phyloP scores from a whole-genome alignment of 2,113 vertebrate genomes.

The Sapayoa aenigma region DNA sequence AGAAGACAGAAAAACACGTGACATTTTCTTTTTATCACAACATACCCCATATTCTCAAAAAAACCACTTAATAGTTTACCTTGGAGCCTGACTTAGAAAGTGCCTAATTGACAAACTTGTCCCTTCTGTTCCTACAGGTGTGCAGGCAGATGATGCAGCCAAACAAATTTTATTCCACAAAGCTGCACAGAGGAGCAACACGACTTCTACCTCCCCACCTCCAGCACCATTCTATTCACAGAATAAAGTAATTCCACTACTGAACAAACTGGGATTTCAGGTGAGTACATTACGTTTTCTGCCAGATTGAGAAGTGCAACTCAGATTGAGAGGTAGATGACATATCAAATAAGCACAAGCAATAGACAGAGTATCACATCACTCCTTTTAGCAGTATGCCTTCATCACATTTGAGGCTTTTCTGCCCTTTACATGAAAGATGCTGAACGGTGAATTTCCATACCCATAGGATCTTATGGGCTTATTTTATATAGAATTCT shows the following conservation, averaged over 20 bases:
- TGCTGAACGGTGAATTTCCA: neutral
- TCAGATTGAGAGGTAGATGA: fast-evolving
- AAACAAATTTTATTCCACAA: neutral
- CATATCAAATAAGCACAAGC: neutral
- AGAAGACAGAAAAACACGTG: neutral
- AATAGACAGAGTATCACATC: neutral
- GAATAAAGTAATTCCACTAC: neutral
- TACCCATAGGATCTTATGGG: fast-evolving
- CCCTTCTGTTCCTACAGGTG: neutral
- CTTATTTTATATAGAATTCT: neutral
- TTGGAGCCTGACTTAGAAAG: neutral
- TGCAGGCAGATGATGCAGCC: neutral
- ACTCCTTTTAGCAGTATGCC: neutral
- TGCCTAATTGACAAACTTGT: neutral
- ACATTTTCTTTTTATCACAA: neutral
- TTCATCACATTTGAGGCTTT: neutral
- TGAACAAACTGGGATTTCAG: too few relatives aligned
- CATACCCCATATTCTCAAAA: neutral
- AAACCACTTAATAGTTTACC: neutral
- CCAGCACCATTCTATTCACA: neutral
- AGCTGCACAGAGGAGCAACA: neutral
- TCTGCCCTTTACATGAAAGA: neutral
- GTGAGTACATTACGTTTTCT: too few relatives aligned
- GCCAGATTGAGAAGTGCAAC: too few relatives aligned
- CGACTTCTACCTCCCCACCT: neutral